Evolutionary conservation across 2,888 invertebrate species (phyloP).

Genomic region (Leptarthrus brevirostris): DNA sequence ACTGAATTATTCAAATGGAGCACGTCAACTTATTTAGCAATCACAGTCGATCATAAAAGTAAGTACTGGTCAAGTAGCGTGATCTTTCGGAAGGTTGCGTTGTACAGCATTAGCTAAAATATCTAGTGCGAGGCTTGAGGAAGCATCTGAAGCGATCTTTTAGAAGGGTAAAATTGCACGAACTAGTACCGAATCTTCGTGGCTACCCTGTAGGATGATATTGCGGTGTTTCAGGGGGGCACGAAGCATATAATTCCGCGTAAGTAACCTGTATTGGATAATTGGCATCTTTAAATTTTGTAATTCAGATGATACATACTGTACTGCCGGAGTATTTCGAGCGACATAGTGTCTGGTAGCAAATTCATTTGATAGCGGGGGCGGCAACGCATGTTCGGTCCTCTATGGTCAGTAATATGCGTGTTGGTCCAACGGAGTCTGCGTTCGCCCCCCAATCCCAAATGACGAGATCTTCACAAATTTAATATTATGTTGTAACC

Average conservation of each 20-base stretch:
- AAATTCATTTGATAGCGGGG: background rate
- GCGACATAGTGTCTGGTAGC: constrained; percentile 14
- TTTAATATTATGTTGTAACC: constrained; percentile 33
- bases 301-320: constrained; percentile 40
- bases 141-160: background rate
- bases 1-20: constrained; percentile 44
- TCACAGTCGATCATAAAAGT: constrained; percentile 9
- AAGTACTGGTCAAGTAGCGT: background rate
- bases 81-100: constrained; percentile 17
- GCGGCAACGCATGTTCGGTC: background rate
- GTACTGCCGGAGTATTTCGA: no score
- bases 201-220: constrained; percentile 2
- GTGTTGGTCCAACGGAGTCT: background rate
- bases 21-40: constrained; percentile 33
- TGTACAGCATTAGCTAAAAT: background rate
- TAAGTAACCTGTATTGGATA: constrained; percentile 55
- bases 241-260: constrained; percentile 48
- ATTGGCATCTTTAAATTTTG: constrained; percentile 53
- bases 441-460: background rate
- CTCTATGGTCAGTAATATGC: background rate
- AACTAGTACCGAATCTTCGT: background rate
- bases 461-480: background rate
- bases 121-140: background rate
- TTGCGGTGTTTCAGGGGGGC: background rate
- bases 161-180: background rate